Percentiles rank a stretch among this genome's conserved stretches.
These are phyloP conservation scores for Campylorhamphus procurvoides DNA, from an alignment of 2,113 vertebrate species.

Conservation along the genomic window DNA sequence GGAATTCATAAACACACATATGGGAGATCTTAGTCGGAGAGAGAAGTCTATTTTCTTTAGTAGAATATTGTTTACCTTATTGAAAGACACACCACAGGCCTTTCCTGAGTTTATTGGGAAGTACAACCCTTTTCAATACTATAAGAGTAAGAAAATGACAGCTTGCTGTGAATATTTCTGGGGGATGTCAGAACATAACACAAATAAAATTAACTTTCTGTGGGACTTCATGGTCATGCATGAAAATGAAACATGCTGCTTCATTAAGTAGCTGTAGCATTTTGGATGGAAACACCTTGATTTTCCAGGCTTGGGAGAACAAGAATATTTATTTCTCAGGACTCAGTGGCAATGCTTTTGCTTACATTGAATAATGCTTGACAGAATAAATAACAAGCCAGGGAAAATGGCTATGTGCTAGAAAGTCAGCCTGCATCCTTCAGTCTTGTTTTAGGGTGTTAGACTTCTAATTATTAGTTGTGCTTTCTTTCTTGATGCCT, in stretches of 20 bases:
- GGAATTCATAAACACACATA: neutral
- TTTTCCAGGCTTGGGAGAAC: neutral
- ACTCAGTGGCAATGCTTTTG: neutral
- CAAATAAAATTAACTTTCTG: neutral
- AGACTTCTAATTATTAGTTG: neutral
- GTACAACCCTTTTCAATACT: neutral
- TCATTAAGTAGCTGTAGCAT: neutral
- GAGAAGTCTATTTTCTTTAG: neutral
- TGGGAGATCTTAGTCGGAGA: neutral
- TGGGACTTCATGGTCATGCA: neutral
- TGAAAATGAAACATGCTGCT: neutral
- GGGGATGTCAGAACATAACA: rapidly evolving
- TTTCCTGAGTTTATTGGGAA: neutral
- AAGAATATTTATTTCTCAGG: neutral
- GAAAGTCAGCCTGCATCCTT: neutral
- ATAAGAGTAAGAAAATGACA: neutral
- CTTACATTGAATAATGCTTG: neutral
- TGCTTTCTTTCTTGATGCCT: neutral
- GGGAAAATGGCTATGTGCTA: neutral
- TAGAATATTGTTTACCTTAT: neutral
- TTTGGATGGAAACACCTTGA: neutral
- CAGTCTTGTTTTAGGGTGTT: neutral
- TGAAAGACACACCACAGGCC: neutral
- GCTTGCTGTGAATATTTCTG: neutral
- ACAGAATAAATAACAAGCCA: neutral